Base-by-base conservation (phyloP, 2,113 vertebrate genomes). In the Phyllostomus hastatus region DNA sequence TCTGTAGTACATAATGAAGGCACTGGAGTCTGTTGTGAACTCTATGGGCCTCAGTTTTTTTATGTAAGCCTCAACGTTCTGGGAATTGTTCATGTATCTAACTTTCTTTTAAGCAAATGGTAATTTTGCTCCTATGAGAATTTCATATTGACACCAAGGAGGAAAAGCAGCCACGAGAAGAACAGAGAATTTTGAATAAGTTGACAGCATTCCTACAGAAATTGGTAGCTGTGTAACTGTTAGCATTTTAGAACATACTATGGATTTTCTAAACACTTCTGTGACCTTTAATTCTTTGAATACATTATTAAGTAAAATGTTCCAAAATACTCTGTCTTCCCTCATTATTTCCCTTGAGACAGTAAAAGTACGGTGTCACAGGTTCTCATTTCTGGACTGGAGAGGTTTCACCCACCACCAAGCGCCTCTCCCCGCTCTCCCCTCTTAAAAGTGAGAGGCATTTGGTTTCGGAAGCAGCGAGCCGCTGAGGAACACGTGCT, bases 351-450 rank as follows among this genome's bases (percentile, higher is more conserved):
- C 7, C 11, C 81, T 15, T 20, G n/a, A 83, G 8, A 82, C 26
- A 22, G 16, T 26, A n/a, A n/a, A 7, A 80, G 1, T 59, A 24
- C 2, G 28, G 4, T 15, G 2, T 5, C 19, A 4, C 3, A 5
- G 9, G 6, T 33, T 64, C 19, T 57, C 83, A 24, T 46, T 79
- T 90, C 22, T 83, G 19, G 20, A 10, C 8, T 38, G 28, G 10
- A 15, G 31, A 87, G 24, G 6, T 35, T 7, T 46, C 7, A 16
- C 66, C 35, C 3, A 26, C 33, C 22, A 26, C 5, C 43, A 35
- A 81, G 7, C 0, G 11, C 16, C 50, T 64, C 7, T 48, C 11
- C 48, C n/a, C 17, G 0, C 1, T 4, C 15, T n/a, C 4, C 2
- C 15, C 4, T 19, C 48, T 70, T 46, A 67, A 76, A 96, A 78